Percentiles rank a stretch among this genome's conserved stretches.
Conservation (phyloP, 2,888 invertebrate species). For the Fabriciana adippe region DNA sequence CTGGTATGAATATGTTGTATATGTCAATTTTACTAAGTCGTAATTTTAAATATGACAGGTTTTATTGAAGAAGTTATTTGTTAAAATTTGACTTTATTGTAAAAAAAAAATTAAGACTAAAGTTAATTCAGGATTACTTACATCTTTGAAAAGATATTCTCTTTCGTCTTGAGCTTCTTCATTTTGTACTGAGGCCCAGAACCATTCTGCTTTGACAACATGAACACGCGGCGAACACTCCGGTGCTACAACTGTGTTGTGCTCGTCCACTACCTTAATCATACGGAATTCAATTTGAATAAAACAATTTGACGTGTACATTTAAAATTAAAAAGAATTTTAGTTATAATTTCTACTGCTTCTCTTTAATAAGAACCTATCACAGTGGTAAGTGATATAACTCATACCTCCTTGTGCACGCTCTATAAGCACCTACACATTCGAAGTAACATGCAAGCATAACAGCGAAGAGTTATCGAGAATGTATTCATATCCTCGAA, state of each 20-base stretch:
- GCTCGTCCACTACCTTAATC: conserved; percentile 92
- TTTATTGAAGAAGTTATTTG: too few species aligned
- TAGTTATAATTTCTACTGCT: too few species aligned
- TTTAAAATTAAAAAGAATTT: too few species aligned
- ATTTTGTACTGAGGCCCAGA: conserved; percentile 99
- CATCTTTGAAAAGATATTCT: conserved; percentile 93
- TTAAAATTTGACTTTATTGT: too few species aligned
- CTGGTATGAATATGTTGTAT: too few species aligned
- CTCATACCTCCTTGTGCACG: conserved; percentile 40
- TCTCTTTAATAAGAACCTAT: neutral
- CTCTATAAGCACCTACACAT: conserved; percentile 42
- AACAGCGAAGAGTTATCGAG: conserved; percentile 49
- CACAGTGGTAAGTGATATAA: conserved; percentile 17
- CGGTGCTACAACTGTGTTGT: conserved; percentile 86
- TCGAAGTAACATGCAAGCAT: conserved; percentile 56
- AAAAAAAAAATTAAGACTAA: too few species aligned
- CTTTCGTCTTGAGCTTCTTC: conserved; percentile 95
- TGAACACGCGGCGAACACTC: conserved; percentile 88
- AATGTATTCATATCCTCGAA: conserved; percentile 34
- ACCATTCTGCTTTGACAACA: conserved; percentile 97
- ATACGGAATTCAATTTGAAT: conserved; percentile 6
- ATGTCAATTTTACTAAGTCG: too few species aligned
- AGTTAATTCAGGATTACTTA: conserved; percentile 69
- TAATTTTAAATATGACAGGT: too few species aligned
- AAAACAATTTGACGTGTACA: too few species aligned